phyloP scores from a whole-genome alignment of 2,888 invertebrate genomes.

The Listrodromus nycthemerus region DNA sequence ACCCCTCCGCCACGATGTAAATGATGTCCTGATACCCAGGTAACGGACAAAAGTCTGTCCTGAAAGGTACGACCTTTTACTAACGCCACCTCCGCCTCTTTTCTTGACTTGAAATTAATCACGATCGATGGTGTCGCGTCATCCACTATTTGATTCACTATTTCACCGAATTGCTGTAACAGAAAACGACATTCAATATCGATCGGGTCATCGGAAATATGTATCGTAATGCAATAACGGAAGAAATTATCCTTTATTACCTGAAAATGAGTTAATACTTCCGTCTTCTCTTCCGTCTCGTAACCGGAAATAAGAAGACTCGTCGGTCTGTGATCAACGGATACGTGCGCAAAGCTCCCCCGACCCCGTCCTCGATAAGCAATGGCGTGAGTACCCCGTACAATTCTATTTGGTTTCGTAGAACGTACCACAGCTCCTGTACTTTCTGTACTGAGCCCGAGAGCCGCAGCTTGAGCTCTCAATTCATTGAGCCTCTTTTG shows the following conservation, averaged over 20 bases:
- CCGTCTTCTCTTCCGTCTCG: constrained; percentile 92
- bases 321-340: constrained; percentile 94
- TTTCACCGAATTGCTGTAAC: constrained; percentile 93
- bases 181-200: constrained; percentile 50
- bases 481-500: constrained; percentile 90
- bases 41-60: constrained; percentile 86
- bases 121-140: constrained; percentile 91
- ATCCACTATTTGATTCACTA: constrained; percentile 92
- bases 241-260: constrained; percentile 85
- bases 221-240: neutral
- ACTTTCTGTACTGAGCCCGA: constrained; percentile 80
- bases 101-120: constrained; percentile 90
- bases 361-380: constrained; percentile 81
- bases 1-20: constrained; percentile 84
- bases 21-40: constrained; percentile 85
- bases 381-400: constrained; percentile 76
- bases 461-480: constrained; percentile 86
- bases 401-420: constrained; percentile 76
- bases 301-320: constrained; percentile 95
- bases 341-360: constrained; percentile 85
- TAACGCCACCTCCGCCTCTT: constrained; percentile 92
- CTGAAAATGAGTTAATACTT: constrained; percentile 93
- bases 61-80: constrained; percentile 91
- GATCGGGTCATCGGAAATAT: neutral
- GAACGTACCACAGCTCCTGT: constrained; percentile 71